Conservation (phyloP, 2,113 vertebrate species). For the Tragelaphus imberbis region DNA sequence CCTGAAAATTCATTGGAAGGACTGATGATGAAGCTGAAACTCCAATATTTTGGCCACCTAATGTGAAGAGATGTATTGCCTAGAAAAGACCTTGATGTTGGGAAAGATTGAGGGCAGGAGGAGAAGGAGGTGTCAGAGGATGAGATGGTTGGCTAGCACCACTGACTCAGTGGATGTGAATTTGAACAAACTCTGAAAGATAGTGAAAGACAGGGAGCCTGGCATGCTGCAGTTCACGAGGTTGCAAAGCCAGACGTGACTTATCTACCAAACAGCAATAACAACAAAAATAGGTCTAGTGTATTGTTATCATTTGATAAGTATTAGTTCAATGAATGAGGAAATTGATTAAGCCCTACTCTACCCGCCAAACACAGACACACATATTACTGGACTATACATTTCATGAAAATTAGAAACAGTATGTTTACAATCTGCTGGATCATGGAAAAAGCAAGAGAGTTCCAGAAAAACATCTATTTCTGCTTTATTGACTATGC, state of each 20-base stretch:
- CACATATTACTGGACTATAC: background rate
- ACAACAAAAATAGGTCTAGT: background rate
- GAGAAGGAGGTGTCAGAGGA: background rate
- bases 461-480: no score
- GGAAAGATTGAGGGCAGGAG: background rate
- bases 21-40: background rate
- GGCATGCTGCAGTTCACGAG: background rate
- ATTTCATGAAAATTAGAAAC: background rate
- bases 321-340: background rate
- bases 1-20: background rate
- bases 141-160: background rate
- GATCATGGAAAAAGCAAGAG: no score
- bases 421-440: background rate
- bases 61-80: background rate
- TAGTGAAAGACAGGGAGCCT: background rate
- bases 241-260: background rate
- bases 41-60: background rate
- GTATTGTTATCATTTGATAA: background rate
- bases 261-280: background rate
- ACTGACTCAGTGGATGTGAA: background rate
- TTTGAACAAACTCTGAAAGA: background rate
- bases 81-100: background rate
- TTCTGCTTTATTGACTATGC: no score
- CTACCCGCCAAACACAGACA: background rate
- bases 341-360: background rate